Percentiles rank a stretch among this genome's conserved stretches.
These are phyloP conservation scores for Uropsilus gracilis DNA, from an alignment of 2,113 vertebrate genomes.

Conservation along the genomic window DNA sequence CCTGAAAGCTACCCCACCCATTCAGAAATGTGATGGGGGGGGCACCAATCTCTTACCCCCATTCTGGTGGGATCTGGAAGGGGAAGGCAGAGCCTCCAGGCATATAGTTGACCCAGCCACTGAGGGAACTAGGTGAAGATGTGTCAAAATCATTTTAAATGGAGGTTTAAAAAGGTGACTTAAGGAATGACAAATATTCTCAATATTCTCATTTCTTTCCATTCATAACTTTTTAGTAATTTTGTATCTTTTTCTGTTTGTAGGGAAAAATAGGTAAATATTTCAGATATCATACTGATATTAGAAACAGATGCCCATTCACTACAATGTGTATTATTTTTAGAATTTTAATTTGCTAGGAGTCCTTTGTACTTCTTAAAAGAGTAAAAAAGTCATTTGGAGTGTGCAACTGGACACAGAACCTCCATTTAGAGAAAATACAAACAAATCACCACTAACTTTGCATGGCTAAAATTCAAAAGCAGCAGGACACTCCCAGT, in stretches of 20 bases:
- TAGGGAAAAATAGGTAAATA: background rate
- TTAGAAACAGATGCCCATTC: conserved; percentile 28
- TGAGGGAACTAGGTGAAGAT: too few relatives aligned
- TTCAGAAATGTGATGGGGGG: too few relatives aligned
- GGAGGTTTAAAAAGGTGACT: background rate
- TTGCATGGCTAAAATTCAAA: conserved; percentile 72
- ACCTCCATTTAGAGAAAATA: conserved; percentile 42
- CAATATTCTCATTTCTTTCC: background rate
- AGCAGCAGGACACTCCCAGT: conserved; percentile 61
- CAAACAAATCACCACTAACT: conserved; percentile 13
- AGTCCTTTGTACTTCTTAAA: background rate
- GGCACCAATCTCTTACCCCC: too few relatives aligned
- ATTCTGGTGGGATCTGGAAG: too few relatives aligned
- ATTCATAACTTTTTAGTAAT: background rate
- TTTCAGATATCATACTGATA: background rate
- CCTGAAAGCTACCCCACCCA: too few relatives aligned
- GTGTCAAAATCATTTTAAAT: background rate
- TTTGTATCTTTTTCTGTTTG: background rate
- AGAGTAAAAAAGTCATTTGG: conserved; percentile 2
- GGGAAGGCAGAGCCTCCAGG: too few relatives aligned
- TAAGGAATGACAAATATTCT: background rate
- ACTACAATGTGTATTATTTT: conserved; percentile 8
- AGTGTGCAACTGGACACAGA: background rate
- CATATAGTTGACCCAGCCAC: too few relatives aligned
- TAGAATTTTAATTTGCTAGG: conserved; percentile 43